A percentile compares a stretch with the other conserved stretches of the same genome.
Evolutionary conservation across 2,797 vertebrate genomes (phyloP).

Genomic region (Psittacula echo): DNA sequence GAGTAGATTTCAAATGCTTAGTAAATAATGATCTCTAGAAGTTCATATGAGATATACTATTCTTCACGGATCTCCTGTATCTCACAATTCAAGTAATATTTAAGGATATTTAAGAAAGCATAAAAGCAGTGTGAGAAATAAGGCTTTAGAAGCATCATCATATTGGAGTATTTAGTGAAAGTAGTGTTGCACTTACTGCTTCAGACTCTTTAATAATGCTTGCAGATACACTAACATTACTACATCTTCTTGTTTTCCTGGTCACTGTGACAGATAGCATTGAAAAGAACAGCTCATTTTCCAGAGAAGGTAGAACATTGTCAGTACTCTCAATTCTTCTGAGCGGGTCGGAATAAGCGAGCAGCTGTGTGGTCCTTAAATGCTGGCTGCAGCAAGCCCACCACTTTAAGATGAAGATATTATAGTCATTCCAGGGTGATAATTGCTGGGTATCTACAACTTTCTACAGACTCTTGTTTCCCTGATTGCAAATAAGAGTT

Average conservation of each 20-base stretch:
- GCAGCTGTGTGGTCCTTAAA: not conserved
- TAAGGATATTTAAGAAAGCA: not conserved
- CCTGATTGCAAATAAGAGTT: not conserved
- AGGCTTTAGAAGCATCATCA: not conserved
- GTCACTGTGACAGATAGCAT: not conserved
- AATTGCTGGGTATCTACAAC: not conserved
- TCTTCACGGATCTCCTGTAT: not conserved
- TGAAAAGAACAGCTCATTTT: not conserved
- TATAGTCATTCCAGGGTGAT: not conserved
- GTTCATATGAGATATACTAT: not conserved
- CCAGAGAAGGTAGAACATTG: not conserved
- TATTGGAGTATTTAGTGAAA: not conserved
- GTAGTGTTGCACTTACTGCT: not conserved
- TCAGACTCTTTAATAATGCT: not conserved
- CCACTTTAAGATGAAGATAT: not conserved
- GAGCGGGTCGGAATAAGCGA: not conserved
- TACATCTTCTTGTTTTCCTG: not conserved
- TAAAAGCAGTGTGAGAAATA: not conserved
- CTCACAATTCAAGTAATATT: not conserved
- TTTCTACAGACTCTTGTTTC: not conserved
- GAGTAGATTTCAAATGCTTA: not conserved
- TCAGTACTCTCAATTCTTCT: accelerated
- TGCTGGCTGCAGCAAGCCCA: not conserved
- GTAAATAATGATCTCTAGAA: not conserved
- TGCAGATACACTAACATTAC: not conserved